Evolutionary conservation across 2,888 invertebrate species (phyloP), one percentile per base, ranked within the genome.

Genomic region (Hirudinaria manillensis): DNA sequence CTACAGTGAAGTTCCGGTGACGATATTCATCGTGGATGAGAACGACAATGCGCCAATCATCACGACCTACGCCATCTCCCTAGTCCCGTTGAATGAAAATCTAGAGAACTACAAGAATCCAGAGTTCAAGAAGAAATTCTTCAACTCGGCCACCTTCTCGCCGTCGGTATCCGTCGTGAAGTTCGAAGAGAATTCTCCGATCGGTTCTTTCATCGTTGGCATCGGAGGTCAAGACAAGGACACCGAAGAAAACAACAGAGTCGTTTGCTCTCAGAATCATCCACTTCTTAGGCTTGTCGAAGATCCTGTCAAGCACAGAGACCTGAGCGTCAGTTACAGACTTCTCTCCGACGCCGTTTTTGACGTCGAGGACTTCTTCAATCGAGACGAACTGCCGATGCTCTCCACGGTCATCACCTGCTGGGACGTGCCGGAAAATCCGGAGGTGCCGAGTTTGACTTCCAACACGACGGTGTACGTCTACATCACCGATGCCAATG

Each of bases 41-140:
- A 77, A 77, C 67, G 77, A 77, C 53, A 76, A 76, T 45, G 10
- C 76, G 4, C 77, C 77, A 1, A 53, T 53, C 19, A 76, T 77
- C 16, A 32, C 51, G 38, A 56, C 76, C 10, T 61, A 76, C 36
- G 38, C 75, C 6, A 38, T 76, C 7, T 73, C 73, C 21, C 61
- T 61, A 1, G 19, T 27, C 29, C 24, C 61, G 1, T 19, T 61
- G 13, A 61, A 1, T 10, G 61, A 61, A 7, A 27, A 24, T 27
- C n/a, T 61, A n/a, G 61, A 61, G 24, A 29, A 13, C 2, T 61
- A 61, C 61, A 61, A 61, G 29, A 61, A 61, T 19, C 61, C 24
- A n/a, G 61, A 61, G 29, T 61, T 61, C 1, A 61, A 61, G 29
- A 29, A 19, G 29, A 29, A 29, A 61, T 27, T 61, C 29, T n/a